Percentiles rank a stretch among this genome's conserved stretches.
These are phyloP conservation scores for Zophobas atratus DNA, from an alignment of 1,140 invertebrate species.

Conservation along the genomic window DNA sequence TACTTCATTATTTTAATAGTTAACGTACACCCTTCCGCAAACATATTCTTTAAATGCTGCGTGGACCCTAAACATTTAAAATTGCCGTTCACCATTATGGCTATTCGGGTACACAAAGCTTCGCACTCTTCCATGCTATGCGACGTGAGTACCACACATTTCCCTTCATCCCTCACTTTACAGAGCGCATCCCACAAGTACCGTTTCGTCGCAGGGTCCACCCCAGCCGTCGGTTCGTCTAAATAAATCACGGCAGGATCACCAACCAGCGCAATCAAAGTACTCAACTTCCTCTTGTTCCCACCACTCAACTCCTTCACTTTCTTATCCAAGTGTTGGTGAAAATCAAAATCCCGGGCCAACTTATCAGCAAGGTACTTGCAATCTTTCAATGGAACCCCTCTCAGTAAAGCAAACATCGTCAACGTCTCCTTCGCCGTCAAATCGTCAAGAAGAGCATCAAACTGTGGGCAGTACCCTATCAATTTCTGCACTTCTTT, in stretches of 20 bases:
- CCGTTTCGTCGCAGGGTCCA: constrained; percentile 86
- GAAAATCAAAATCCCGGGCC: constrained; percentile 68
- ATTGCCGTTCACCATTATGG: constrained; percentile 91
- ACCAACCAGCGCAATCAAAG: constrained; percentile 91
- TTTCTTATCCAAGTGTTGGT: constrained; percentile 70
- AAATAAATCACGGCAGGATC: constrained; percentile 90
- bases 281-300: constrained; percentile 94
- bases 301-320: constrained; percentile 86
- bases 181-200: constrained; percentile 82
- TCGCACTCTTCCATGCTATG: constrained; percentile 92
- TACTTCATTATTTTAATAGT: constrained; percentile 63
- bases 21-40: constrained; percentile 70
- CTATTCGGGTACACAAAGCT: constrained; percentile 85
- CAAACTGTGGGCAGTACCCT: constrained; percentile 88
- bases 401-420: constrained; percentile 83
- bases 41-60: constrained; percentile 79
- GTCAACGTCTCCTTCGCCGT: constrained; percentile 84
- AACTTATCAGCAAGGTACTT: constrained; percentile 63
- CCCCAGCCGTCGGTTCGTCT: constrained; percentile 86
- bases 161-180: constrained; percentile 73
- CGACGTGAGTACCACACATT: constrained; percentile 82
- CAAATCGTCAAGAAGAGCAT: constrained; percentile 84
- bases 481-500: constrained; percentile 73
- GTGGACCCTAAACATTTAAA: constrained; percentile 79
- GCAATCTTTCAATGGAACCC: constrained; percentile 72